phyloP scores from a whole-genome alignment of 2,113 vertebrate genomes.

The Willisornis vidua region DNA sequence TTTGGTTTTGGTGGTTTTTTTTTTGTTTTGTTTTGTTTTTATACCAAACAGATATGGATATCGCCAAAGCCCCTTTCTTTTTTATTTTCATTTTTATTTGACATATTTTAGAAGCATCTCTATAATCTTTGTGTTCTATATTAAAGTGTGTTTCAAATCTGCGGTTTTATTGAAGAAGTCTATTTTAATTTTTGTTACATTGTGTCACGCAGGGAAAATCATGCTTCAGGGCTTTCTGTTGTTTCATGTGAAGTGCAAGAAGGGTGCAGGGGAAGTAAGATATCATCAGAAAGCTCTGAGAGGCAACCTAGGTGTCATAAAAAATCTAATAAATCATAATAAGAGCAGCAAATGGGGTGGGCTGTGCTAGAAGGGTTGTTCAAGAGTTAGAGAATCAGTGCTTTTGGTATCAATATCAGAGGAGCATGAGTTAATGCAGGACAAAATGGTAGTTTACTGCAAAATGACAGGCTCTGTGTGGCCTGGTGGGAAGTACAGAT shows the following conservation, averaged over 20 bases:
- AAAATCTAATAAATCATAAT: not conserved
- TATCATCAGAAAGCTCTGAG: not conserved
- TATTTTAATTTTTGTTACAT: not conserved
- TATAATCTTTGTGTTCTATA: not conserved
- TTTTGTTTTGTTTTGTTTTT: not conserved
- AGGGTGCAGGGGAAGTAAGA: accelerated
- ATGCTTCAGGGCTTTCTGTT: not conserved
- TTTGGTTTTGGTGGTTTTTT: not conserved
- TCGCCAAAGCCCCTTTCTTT: not conserved
- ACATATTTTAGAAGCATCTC: not conserved
- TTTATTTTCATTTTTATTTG: not conserved
- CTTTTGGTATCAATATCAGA: not conserved
- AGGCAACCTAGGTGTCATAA: not conserved
- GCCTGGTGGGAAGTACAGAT: not conserved
- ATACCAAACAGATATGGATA: not conserved
- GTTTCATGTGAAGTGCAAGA: not conserved
- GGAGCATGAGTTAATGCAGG: not conserved
- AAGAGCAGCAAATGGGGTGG: not conserved
- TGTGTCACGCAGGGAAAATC: not conserved
- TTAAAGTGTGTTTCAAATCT: not conserved
- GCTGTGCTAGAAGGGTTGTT: not conserved
- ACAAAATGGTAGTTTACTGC: not conserved
- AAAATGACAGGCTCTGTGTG: not conserved
- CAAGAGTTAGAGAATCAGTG: not conserved
- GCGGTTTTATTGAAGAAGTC: not conserved